Conservation (phyloP, 1,140 invertebrate genomes). For the Sesamia nonagrioides region DNA sequence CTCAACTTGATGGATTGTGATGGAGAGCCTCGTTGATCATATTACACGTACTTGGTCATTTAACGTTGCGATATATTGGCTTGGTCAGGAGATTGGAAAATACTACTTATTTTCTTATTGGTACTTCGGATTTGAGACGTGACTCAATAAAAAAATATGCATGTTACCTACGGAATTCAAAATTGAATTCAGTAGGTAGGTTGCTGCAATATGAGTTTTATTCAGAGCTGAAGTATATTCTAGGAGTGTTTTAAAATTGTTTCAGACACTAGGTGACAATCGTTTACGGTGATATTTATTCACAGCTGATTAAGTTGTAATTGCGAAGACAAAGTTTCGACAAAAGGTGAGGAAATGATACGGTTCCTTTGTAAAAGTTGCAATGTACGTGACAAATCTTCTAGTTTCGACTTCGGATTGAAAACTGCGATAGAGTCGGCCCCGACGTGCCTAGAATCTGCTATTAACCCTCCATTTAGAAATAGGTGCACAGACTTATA, state of each 20-base stretch:
- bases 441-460: slow-evolving; percentile 76
- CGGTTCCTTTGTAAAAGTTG: slow-evolving; percentile 78
- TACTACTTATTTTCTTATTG: slow-evolving; percentile 47
- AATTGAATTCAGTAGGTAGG: neutral
- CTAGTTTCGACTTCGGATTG: slow-evolving; percentile 81
- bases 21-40: slow-evolving; percentile 82
- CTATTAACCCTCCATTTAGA: slow-evolving; percentile 76
- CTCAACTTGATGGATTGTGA: slow-evolving; percentile 81
- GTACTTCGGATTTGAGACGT: neutral
- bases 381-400: slow-evolving; percentile 84
- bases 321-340: slow-evolving; percentile 61
- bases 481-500: slow-evolving; percentile 70
- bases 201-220: neutral
- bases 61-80: slow-evolving; percentile 63
- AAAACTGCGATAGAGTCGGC: slow-evolving; percentile 83
- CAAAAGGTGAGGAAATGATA: slow-evolving; percentile 74
- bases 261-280: neutral
- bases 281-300: slow-evolving; percentile 2
- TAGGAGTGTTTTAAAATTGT: neutral
- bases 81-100: slow-evolving; percentile 58
- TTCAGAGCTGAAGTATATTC: neutral
- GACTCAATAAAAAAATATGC: slow-evolving; percentile 24
- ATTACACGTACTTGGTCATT: slow-evolving; percentile 77
- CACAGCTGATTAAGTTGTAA: slow-evolving; percentile 52
- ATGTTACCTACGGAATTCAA: slow-evolving; percentile 7